Percentiles rank a stretch among this genome's conserved stretches.
Conservation (phyloP, 2,113 vertebrate species). For the Malurus cyaneus region DNA sequence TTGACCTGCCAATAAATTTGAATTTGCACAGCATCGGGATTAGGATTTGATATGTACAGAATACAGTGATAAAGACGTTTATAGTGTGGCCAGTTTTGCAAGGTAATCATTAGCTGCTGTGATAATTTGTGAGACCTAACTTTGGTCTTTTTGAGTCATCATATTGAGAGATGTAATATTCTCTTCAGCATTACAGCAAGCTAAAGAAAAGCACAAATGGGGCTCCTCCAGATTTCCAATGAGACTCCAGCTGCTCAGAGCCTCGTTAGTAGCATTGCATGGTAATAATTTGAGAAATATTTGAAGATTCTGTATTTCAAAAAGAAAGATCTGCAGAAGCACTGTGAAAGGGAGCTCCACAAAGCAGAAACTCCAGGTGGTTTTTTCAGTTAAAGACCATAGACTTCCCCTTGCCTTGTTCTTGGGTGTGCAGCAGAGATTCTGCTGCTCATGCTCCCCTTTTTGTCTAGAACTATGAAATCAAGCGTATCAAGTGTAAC, state of each 20-base stretch:
- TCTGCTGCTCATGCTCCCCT: neutral
- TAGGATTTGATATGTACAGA: neutral
- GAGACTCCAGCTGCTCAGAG: neutral
- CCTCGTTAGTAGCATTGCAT: neutral
- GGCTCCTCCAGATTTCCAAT: neutral
- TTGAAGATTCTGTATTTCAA: neutral
- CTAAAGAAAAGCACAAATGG: neutral
- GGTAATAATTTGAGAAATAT: neutral
- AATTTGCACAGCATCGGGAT: neutral
- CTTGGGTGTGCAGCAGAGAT: neutral
- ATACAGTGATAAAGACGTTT: neutral
- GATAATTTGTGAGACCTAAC: neutral
- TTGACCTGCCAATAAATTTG: neutral
- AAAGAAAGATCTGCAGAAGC: neutral
- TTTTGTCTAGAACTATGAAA: neutral
- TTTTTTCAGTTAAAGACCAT: neutral
- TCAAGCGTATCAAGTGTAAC: neutral
- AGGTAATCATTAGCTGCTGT: neutral
- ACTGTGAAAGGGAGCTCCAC: neutral
- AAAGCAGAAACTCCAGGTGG: neutral
- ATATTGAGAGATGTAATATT: neutral
- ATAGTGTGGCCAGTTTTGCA: neutral
- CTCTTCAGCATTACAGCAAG: neutral
- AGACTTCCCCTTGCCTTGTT: neutral
- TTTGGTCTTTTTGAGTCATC: neutral